Evolutionary conservation across 2,888 invertebrate species (phyloP), one percentile per base, ranked within the genome.

Genomic region (Schrankia costaestrigalis): DNA sequence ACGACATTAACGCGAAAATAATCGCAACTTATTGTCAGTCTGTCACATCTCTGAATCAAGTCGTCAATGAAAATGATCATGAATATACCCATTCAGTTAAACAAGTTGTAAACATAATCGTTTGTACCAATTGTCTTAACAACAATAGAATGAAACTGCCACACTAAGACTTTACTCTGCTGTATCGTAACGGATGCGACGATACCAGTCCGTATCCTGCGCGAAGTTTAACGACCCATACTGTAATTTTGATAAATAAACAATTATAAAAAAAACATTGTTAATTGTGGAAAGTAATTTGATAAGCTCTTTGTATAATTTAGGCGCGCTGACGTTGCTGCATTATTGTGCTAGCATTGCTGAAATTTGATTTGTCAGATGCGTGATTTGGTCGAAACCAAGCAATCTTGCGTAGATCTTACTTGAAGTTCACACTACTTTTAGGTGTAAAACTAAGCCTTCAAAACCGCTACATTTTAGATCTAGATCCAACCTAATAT

Each of bases 171-270:
- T 50, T 56, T 58, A 57, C 46, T 50, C 46, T 56, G 35, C 50
- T 54, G 51, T 74, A 75, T 76, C 72, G 55, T 48, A 57, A 50
- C 77, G 77, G 77, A 76, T 70, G 71, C 63, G 36, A 39, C 59
- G 76, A 78, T 78, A 75, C 61, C 51, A 64, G 63, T 60, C 56
- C 68, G 59, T 70, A 74, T 78, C 77, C 77, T 76, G 77, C 67
- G 50, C 50, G 31, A 3, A 55, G 76, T 71, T 72, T 61, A 75
- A 69, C 58, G 74, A 66, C 63, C 74, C 49, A 22, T 32, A 36
- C 40, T 23, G 31, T 39, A 46, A 55, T 52, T 42, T 47, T 56
- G 75, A 72, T 75, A 75, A 36, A 63, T 58, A 57, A 52, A 63
- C 58, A 63, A 65, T 70, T 71, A 68, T 63, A n/a, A n/a, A 46